phyloP scores from a whole-genome alignment of 35 echinoderm and acorn worm species.

The Diadema setosum region DNA sequence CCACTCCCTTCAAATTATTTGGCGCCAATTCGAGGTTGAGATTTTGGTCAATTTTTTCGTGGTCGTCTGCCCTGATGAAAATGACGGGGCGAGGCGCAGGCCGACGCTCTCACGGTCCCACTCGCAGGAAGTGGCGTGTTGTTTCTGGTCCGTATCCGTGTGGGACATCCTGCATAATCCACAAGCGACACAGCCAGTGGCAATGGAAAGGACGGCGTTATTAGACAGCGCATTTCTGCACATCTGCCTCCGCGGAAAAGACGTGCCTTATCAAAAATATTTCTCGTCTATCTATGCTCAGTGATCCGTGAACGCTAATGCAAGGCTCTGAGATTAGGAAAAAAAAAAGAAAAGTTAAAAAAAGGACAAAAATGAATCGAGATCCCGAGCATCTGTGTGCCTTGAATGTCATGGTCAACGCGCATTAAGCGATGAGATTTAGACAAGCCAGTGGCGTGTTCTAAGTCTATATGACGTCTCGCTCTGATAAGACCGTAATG shows the following conservation, averaged over 20 bases:
- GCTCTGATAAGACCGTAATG: no score
- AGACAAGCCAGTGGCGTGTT: no score
- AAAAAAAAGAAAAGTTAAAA: no score
- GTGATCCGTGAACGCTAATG: background rate
- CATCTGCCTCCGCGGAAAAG: background rate
- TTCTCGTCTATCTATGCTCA: background rate
- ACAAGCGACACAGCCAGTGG: no score
- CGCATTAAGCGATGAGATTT: no score
- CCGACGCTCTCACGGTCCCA: background rate
- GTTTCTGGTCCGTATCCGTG: background rate
- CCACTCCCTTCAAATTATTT: conserved; percentile 9
- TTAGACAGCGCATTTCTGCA: background rate
- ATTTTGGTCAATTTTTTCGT: background rate
- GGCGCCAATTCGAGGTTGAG: conserved; percentile 15
- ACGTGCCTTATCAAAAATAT: background rate
- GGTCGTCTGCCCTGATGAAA: background rate
- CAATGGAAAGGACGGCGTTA: background rate
- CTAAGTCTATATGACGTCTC: no score
- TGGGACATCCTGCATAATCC: no score
- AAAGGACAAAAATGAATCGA: no score
- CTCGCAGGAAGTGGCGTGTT: background rate
- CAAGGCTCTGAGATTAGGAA: no score
- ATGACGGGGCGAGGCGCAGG: background rate
- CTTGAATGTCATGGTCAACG: no score
- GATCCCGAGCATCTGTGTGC: no score